Base-by-base conservation (phyloP, 2,888 invertebrate species). In the Geotrupes spiniger region DNA sequence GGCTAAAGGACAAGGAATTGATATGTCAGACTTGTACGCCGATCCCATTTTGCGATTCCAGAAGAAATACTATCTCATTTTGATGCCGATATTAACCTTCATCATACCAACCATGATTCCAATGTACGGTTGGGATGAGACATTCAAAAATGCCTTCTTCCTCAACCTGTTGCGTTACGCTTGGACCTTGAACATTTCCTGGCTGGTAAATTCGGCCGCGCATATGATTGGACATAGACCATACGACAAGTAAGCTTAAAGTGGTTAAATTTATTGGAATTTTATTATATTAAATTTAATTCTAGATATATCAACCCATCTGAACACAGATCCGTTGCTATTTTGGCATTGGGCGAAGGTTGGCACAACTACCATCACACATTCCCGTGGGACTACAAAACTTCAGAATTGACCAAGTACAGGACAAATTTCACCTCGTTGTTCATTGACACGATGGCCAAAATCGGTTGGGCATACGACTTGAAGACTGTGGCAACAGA, bases 191-290 rank as follows among this genome's bases (percentile, higher is more conserved):
- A 89, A 94, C 72, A 84, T 86, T 49, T 93, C 93, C 1, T 94
- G 92, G 93, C 77, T 89, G 51, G 92, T 93, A 26, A 94, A 94
- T 76, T 90, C 89, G 53, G 89, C 88, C 2, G 93, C 93, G 1
- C 93, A 93, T 75, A 81, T 86, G 63, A 87, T 83, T 77, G 88
- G 88, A 42, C 78, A 80, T 62, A 84, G 82, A 60, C 87, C 88
- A 10, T 88, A 87, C 65, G 87, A 92, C 71, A 82, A 77, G 77
- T 81, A 70, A 75, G 77, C 69, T 11, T n/a, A n/a, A 8, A n/a
- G 27, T n/a, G n/a, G 27, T 26, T 26, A 26, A n/a, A 8, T 6
- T 26, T 8, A 26, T 6, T 26, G 27, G n/a, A 26, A 6, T 26
- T 26, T 14, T 33, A 33, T 33, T 33, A 9, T 12, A 1, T 12